These are phyloP conservation scores for Orthosia gracilis DNA, from an alignment of 2,888 invertebrate genomes.

Conservation along the genomic window DNA sequence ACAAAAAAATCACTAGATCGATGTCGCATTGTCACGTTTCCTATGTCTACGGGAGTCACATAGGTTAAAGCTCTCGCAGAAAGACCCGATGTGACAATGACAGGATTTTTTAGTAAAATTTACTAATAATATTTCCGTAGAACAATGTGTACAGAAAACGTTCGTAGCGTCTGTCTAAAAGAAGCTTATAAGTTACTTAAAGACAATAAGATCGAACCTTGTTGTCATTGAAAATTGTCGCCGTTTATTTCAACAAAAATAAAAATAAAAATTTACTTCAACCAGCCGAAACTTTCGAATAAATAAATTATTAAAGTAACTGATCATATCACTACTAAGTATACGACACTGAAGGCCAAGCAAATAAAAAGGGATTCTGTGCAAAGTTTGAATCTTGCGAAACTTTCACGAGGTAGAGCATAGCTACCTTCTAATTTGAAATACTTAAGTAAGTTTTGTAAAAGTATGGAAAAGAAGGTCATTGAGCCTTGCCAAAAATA, in stretches of 20 bases:
- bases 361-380: too few species aligned
- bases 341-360: background rate
- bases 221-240: background rate
- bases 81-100: too few species aligned
- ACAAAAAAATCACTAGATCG: too few species aligned
- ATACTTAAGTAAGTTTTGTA: background rate
- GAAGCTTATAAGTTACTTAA: too few species aligned
- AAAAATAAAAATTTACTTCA: background rate
- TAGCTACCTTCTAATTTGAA: background rate
- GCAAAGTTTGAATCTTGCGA: background rate
- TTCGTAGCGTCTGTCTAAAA: too few species aligned
- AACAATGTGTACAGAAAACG: background rate
- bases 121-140: background rate
- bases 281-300: background rate
- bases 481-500: background rate
- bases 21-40: too few species aligned
- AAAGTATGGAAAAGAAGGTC: background rate
- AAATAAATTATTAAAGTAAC: background rate
- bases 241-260: background rate
- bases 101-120: too few species aligned
- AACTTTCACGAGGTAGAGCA: background rate
- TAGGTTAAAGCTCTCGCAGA: too few species aligned
- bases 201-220: background rate
- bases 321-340: background rate
- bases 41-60: too few species aligned